Percentiles rank a stretch among this genome's conserved stretches.
These are phyloP conservation scores for Parnassius mnemosyne DNA, from an alignment of 2,888 invertebrate genomes.

Conservation along the genomic window DNA sequence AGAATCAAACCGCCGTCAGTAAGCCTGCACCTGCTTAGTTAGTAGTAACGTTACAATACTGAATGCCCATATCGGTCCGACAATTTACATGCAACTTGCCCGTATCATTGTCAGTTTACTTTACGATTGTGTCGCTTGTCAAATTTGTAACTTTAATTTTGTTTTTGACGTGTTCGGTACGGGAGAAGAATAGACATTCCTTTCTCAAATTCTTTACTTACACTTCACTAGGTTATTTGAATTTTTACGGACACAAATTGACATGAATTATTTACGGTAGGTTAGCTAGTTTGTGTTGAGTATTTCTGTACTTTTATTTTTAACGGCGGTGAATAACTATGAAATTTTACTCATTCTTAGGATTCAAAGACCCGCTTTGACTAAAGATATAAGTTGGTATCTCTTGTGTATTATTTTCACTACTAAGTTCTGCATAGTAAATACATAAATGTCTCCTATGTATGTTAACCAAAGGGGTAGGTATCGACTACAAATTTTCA, in stretches of 20 bases:
- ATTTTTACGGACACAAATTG: neutral
- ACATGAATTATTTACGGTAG: neutral
- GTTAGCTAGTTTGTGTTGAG: too few relatives aligned
- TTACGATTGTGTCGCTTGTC: slow-evolving; percentile 55
- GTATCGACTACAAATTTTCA: too few relatives aligned
- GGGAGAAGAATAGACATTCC: slow-evolving; percentile 11
- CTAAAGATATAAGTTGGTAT: too few relatives aligned
- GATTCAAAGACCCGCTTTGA: too few relatives aligned
- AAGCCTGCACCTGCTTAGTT: slow-evolving; percentile 61
- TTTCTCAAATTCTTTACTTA: neutral
- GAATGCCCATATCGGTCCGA: slow-evolving; percentile 20
- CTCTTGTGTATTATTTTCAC: too few relatives aligned
- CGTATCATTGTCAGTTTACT: slow-evolving; percentile 47
- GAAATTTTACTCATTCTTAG: neutral
- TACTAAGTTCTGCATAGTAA: too few relatives aligned
- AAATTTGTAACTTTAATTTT: slow-evolving; percentile 32
- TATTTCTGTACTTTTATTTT: slow-evolving; percentile 3
- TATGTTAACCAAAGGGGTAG: too few relatives aligned
- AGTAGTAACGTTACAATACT: slow-evolving; percentile 10
- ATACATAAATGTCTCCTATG: too few relatives aligned
- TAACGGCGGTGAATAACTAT: neutral
- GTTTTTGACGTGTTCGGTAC: slow-evolving; percentile 26
- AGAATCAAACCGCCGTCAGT: slow-evolving; percentile 45
- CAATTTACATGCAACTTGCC: slow-evolving; percentile 41
- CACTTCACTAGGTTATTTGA: slow-evolving; percentile 3